Conservation (phyloP, 2,888 invertebrate genomes). For the Polylopha cassiicola region DNA sequence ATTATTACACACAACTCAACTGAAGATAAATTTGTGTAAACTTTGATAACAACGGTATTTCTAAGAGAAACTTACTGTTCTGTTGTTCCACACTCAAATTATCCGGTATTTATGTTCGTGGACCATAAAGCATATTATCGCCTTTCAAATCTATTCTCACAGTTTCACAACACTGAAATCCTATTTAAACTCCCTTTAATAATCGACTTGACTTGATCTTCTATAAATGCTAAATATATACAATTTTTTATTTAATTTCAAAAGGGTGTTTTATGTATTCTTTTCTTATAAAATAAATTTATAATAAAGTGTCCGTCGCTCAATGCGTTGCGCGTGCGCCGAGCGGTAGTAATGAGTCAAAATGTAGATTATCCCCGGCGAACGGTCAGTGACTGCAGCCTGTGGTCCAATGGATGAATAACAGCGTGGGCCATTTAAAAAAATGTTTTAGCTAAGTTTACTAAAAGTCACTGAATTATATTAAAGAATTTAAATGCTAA, state of each 20-base stretch:
- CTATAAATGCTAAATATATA: too few species aligned
- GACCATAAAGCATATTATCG: conserved; percentile 27
- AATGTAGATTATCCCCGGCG: conserved; percentile 12
- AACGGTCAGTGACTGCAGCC: conserved; percentile 18
- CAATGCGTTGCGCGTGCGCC: conserved; percentile 18
- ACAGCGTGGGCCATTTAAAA: neutral
- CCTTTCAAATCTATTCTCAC: conserved; percentile 38
- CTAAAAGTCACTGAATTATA: too few species aligned
- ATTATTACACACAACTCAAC: too few species aligned
- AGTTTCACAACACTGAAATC: conserved; percentile 4
- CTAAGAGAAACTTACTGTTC: conserved; percentile 13
- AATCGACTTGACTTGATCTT: too few species aligned
- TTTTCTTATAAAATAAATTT: too few species aligned
- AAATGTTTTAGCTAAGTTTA: too few species aligned
- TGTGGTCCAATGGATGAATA: neutral
- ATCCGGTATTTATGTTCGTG: conserved; percentile 8
- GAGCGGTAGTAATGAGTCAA: conserved; percentile 5
- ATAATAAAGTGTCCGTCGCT: too few species aligned
- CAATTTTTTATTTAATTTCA: too few species aligned
- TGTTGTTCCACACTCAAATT: neutral
- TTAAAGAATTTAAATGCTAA: too few species aligned
- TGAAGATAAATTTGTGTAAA: too few species aligned
- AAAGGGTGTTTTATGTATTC: too few species aligned
- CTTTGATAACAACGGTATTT: too few species aligned
- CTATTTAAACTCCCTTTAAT: neutral